phyloP scores from a whole-genome alignment of 2,113 vertebrate species.

The crab-eating macaque (Macaca fascicularis) region T2T-MFA8v1.1 NC_088384.1:118727501-118728000 shows the following conservation, averaged over 20 bases:
- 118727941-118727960: background rate
- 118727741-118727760: background rate
- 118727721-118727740: background rate
- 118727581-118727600: background rate
- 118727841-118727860: too few relatives aligned
- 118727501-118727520: background rate
- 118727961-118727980: background rate
- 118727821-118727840: too few relatives aligned
- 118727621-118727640: background rate
- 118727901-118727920: background rate
- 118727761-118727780: background rate
- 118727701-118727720: background rate
- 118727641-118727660: background rate
- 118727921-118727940: background rate
- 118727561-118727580: too few relatives aligned
- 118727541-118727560: background rate
- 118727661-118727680: background rate
- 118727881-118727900: too few relatives aligned
- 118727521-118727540: background rate
- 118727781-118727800: background rate
- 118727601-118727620: rapidly evolving
- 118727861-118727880: too few relatives aligned
- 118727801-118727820: too few relatives aligned
- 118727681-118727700: background rate
- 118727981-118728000: rapidly evolving